These are phyloP conservation scores for Morelia viridis DNA, from an alignment of 2,797 vertebrate genomes.

Conservation along the genomic window DNA sequence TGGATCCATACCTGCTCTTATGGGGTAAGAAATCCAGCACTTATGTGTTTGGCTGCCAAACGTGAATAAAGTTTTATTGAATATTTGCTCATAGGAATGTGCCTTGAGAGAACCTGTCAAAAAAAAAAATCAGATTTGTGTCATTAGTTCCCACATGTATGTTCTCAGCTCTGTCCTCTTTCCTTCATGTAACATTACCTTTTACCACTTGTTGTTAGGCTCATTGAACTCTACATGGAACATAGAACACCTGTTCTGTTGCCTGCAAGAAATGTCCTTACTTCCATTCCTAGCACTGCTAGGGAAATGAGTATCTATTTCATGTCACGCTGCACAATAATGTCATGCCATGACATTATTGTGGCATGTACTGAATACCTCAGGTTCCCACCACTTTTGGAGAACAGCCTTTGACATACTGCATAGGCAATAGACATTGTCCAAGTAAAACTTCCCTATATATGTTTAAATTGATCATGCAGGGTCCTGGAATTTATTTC, in stretches of 20 bases:
- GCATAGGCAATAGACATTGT: background rate
- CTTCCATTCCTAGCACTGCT: background rate
- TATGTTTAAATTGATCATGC: background rate
- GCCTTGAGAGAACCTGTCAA: background rate
- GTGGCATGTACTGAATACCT: too few species aligned
- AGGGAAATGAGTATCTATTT: background rate
- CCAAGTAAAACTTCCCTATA: background rate
- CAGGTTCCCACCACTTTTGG: too few species aligned
- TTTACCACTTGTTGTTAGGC: background rate
- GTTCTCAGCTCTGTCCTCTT: background rate
- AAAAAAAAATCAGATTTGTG: background rate
- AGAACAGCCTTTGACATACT: too few species aligned
- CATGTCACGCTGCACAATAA: background rate
- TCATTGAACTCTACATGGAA: background rate
- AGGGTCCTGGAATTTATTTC: background rate
- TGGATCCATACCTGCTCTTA: constrained; percentile 76
- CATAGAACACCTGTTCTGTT: background rate
- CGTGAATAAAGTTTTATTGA: background rate
- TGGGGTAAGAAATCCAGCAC: constrained; percentile 72
- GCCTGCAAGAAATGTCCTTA: background rate
- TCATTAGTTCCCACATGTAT: background rate
- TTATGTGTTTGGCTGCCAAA: background rate
- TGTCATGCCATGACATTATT: background rate
- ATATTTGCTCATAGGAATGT: background rate
- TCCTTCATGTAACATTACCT: background rate